These are phyloP conservation scores for Goniozus legneri DNA, from an alignment of 1,140 invertebrate genomes.

Conservation along the genomic window DNA sequence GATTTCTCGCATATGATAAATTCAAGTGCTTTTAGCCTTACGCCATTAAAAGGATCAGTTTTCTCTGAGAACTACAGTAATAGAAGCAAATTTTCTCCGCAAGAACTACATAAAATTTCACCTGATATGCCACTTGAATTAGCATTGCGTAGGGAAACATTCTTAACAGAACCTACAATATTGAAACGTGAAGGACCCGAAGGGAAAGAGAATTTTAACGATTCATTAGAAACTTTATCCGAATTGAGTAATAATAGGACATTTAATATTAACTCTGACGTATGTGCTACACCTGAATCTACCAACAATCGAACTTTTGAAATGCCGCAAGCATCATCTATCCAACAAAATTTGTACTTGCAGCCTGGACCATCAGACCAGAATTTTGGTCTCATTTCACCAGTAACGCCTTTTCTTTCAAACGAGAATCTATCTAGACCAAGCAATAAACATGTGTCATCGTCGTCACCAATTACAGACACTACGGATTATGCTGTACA, in stretches of 20 bases:
- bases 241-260: background rate
- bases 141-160: background rate
- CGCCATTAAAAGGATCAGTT: conserved; percentile 8
- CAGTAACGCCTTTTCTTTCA: background rate
- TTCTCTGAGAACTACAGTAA: background rate
- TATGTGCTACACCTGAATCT: background rate
- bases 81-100: background rate
- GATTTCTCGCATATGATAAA: conserved; percentile 19
- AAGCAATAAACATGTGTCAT: conserved; percentile 1
- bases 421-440: background rate
- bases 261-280: conserved; percentile 4
- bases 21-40: conserved; percentile 20
- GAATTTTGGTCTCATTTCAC: background rate
- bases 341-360: background rate
- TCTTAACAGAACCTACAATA: background rate
- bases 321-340: background rate
- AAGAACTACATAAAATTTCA: conserved; percentile 1
- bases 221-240: background rate
- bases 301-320: background rate
- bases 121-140: conserved; percentile 5
- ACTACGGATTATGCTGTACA: background rate
- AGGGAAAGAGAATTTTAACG: conserved; percentile 2
- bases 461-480: conserved; percentile 18
- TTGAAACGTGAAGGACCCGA: conserved; percentile 1
- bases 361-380: background rate